Evolutionary conservation across 37 sponge, comb jelly and placozoan species (phyloP).

Genomic region (Chondrosia reniformis): DNA sequence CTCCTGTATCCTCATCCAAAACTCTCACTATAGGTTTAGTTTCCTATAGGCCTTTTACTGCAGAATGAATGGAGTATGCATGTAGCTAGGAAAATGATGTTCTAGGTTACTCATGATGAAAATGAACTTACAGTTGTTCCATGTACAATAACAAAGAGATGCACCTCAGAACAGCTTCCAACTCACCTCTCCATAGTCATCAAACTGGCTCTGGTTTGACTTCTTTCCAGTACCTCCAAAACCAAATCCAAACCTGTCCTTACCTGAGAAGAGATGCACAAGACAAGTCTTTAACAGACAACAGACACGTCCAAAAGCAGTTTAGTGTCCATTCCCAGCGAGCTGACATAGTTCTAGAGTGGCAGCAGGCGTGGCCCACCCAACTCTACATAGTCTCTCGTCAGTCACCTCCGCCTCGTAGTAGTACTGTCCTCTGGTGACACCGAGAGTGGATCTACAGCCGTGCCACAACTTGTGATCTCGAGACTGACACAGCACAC

Average conservation of each 20-base stretch:
- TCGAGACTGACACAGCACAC: slow-evolving; percentile 84
- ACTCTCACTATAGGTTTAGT: too few species aligned
- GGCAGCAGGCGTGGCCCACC: slow-evolving; percentile 76
- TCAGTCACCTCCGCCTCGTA: slow-evolving; percentile 94
- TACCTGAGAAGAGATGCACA: too few species aligned
- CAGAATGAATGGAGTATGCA: too few species aligned
- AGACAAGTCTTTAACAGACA: not conserved
- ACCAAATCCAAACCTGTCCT: slow-evolving; percentile 88
- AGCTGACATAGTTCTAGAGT: slow-evolving; percentile 74
- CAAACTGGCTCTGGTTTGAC: slow-evolving; percentile 78
- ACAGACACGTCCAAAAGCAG: not conserved
- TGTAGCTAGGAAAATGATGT: too few species aligned
- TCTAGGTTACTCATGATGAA: too few species aligned
- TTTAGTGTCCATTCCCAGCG: not conserved
- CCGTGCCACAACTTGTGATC: slow-evolving; percentile 83
- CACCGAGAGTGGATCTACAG: slow-evolving; percentile 66
- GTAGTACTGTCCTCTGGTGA: slow-evolving; percentile 68
- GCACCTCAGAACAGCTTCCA: too few species aligned
- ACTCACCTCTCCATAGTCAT: slow-evolving; percentile 90
- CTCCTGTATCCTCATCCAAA: too few species aligned
- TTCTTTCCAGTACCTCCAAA: slow-evolving; percentile 99
- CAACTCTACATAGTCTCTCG: slow-evolving; percentile 93
- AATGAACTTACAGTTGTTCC: too few species aligned
- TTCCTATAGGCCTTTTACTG: too few species aligned
- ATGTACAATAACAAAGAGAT: too few species aligned